Conservation (phyloP, 2,113 vertebrate genomes). For the Polypterus senegalus region DNA sequence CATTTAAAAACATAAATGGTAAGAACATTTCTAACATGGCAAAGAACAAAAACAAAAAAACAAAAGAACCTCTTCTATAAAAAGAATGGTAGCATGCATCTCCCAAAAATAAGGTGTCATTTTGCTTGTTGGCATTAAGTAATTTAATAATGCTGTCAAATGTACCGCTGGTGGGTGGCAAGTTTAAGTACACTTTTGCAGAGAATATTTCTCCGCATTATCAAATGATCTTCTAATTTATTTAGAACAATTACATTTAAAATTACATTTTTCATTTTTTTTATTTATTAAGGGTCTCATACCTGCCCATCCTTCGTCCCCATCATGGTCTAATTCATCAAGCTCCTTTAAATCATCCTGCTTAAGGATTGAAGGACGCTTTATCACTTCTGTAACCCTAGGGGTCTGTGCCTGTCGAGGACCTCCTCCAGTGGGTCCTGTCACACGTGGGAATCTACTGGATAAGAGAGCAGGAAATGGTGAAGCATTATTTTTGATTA, state of each 20-base stretch:
- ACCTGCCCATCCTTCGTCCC: slow-evolving; percentile 90
- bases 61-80: too few relatives aligned
- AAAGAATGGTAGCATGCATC: too few relatives aligned
- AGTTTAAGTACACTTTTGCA: too few relatives aligned
- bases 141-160: too few relatives aligned
- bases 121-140: too few relatives aligned
- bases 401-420: slow-evolving; percentile 55
- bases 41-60: too few relatives aligned
- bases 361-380: slow-evolving; percentile 79
- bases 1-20: too few relatives aligned
- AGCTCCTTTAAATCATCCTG: slow-evolving; percentile 88
- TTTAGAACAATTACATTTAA: neutral
- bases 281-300: neutral
- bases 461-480: neutral
- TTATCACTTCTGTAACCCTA: slow-evolving; percentile 59
- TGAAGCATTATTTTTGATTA: too few relatives aligned
- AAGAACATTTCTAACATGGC: too few relatives aligned
- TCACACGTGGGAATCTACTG: slow-evolving; percentile 64
- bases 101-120: too few relatives aligned
- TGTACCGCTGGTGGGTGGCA: too few relatives aligned
- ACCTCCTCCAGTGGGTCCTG: slow-evolving; percentile 48
- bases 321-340: slow-evolving; percentile 81
- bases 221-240: neutral
- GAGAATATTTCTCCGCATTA: too few relatives aligned
- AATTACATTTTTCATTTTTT: neutral